Evolutionary conservation across 2,888 invertebrate species (phyloP).

Genomic region (Maniola hyperantus): DNA sequence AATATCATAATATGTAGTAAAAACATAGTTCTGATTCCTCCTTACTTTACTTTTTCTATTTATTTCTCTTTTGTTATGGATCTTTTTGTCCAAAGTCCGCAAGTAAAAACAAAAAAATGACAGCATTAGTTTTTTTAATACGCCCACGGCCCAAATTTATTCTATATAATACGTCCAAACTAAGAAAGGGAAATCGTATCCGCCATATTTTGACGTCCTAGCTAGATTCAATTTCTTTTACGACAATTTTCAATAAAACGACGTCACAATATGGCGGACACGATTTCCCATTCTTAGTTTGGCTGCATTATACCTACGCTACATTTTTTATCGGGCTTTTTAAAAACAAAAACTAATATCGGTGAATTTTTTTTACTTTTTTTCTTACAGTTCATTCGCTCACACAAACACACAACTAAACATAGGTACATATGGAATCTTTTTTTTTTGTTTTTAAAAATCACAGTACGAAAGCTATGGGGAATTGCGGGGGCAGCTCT

Average conservation of each 20-base stretch:
- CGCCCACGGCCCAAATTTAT: too few species aligned
- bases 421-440: slow-evolving; percentile 46
- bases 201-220: too few species aligned
- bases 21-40: slow-evolving; percentile 1
- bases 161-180: too few species aligned
- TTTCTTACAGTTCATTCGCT: slow-evolving; percentile 34
- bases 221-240: too few species aligned
- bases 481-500: slow-evolving; percentile 33
- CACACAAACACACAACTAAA: slow-evolving; percentile 37
- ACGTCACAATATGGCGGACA: too few species aligned
- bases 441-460: slow-evolving; percentile 49
- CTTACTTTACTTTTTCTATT: background rate
- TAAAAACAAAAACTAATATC: slow-evolving; percentile 45
- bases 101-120: too few species aligned
- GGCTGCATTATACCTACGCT: too few species aligned
- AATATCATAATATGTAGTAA: slow-evolving; percentile 36
- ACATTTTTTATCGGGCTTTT: slow-evolving; percentile 28
- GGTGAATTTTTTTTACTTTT: slow-evolving; percentile 51
- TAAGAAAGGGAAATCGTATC: too few species aligned
- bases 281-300: too few species aligned
- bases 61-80: background rate
- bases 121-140: too few species aligned
- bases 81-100: too few species aligned
- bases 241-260: too few species aligned
- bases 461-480: slow-evolving; percentile 56